Conservation (phyloP, 2,797 vertebrate genomes). For the Diplodus sargus region DNA sequence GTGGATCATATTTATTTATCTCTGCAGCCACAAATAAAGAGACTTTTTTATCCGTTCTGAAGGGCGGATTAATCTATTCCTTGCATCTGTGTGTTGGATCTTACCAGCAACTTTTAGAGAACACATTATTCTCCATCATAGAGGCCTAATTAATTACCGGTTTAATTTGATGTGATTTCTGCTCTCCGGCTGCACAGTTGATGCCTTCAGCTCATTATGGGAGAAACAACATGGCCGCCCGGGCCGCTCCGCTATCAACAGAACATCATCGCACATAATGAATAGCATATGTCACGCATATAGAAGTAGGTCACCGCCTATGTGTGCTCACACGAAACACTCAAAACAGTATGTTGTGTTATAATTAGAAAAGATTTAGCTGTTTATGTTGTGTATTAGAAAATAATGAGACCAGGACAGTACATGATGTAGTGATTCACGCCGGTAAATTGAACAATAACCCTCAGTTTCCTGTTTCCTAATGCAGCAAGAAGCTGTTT, state of each 20-base stretch:
- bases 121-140: conserved; percentile 10
- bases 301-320: conserved; percentile 54
- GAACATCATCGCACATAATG: conserved; percentile 49
- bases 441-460: not conserved
- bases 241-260: conserved; percentile 26
- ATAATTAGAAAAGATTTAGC: conserved; percentile 13
- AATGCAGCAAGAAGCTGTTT: no score
- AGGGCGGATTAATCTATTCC: not conserved
- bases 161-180: conserved; percentile 33
- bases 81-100: not conserved
- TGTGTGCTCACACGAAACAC: conserved; percentile 16
- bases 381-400: conserved; percentile 6
- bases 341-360: not conserved
- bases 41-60: not conserved
- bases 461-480: no score
- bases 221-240: conserved; percentile 41
- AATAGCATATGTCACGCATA: conserved; percentile 41
- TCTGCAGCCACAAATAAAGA: conserved; percentile 11
- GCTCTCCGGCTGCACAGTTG: conserved; percentile 4
- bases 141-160: conserved; percentile 29
- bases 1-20: conserved; percentile 6
- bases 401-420: not conserved
- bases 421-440: not conserved
- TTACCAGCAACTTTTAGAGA: not conserved
- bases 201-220: conserved; percentile 41